These are phyloP conservation scores for Chouioia cunea DNA, from an alignment of 2,888 invertebrate genomes.

Conservation along the genomic window DNA sequence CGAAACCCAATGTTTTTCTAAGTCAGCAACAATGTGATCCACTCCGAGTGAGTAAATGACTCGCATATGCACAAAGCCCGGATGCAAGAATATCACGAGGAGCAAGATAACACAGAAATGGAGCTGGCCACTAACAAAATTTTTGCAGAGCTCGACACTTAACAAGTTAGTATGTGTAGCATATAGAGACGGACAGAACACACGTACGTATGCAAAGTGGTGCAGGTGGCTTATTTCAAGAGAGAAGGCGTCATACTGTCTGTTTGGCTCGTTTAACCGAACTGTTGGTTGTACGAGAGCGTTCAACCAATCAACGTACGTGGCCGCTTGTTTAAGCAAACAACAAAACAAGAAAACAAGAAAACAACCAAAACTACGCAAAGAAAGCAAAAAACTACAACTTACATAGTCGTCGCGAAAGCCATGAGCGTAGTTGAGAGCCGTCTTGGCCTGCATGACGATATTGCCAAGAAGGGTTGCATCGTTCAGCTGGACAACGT, in stretches of 20 bases:
- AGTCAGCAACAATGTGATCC: slow-evolving; percentile 26
- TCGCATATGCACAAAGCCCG: background rate
- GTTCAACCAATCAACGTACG: too few species aligned
- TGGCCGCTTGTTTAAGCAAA: too few species aligned
- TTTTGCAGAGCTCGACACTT: slow-evolving; percentile 1
- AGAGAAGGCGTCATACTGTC: slow-evolving; percentile 45
- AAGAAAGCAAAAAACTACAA: slow-evolving; percentile 50
- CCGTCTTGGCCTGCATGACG: slow-evolving; percentile 67
- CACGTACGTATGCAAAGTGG: slow-evolving; percentile 13
- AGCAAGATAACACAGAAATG: background rate
- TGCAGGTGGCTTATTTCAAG: slow-evolving; percentile 42
- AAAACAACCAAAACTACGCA: too few species aligned
- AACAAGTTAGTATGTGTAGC: background rate
- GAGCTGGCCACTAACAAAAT: background rate
- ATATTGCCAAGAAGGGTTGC: slow-evolving; percentile 67
- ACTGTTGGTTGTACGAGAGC: too few species aligned
- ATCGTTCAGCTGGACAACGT: slow-evolving; percentile 63
- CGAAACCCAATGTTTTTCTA: slow-evolving; percentile 31
- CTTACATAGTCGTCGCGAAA: slow-evolving; percentile 71
- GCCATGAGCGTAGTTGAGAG: slow-evolving; percentile 66
- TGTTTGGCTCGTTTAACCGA: too few species aligned
- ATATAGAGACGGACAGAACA: slow-evolving; percentile 1
- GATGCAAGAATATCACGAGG: background rate
- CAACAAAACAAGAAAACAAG: too few species aligned
- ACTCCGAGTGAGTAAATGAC: background rate